phyloP scores from a whole-genome alignment of 2,888 invertebrate species.

The Synergus itoensis region DNA sequence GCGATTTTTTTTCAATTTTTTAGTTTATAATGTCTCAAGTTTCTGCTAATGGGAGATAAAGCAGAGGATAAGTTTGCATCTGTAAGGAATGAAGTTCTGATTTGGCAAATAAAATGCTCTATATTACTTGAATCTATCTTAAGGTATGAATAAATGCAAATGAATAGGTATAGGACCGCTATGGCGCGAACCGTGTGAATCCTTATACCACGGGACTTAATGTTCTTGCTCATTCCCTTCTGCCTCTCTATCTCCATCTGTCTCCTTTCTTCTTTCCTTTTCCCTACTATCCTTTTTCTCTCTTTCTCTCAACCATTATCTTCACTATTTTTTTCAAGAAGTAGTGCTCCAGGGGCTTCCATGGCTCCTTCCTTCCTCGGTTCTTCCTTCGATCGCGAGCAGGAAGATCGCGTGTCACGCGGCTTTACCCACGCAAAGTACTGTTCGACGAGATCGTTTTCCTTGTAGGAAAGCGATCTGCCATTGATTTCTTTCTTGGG shows the following conservation, averaged over 20 bases:
- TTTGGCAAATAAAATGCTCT: constrained; percentile 1
- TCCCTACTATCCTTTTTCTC: constrained; percentile 41
- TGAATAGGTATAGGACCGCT: constrained; percentile 69
- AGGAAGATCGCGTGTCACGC: constrained; percentile 50
- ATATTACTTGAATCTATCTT: constrained; percentile 19
- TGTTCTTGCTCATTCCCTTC: constrained; percentile 49
- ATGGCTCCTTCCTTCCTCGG: constrained; percentile 46
- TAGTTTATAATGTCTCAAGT: no score
- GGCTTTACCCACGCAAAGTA: constrained; percentile 48
- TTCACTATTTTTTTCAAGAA: constrained; percentile 42
- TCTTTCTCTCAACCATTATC: constrained; percentile 32
- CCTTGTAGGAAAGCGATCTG: constrained; percentile 45
- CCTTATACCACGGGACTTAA: constrained; percentile 52
- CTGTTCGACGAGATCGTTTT: constrained; percentile 44
- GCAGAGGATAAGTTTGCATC: neutral
- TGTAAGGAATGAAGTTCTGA: neutral
- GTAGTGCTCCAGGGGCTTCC: constrained; percentile 43
- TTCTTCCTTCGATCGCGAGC: constrained; percentile 44
- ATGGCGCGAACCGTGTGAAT: constrained; percentile 60
- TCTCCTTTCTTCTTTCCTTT: constrained; percentile 43
- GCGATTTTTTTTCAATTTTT: no score
- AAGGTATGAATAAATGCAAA: constrained; percentile 66
- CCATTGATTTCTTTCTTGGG: constrained; percentile 45
- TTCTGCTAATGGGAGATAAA: neutral
- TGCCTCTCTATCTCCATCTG: constrained; percentile 27